phyloP scores from a whole-genome alignment of 2,113 vertebrate species.

The Lanius collurio region DNA sequence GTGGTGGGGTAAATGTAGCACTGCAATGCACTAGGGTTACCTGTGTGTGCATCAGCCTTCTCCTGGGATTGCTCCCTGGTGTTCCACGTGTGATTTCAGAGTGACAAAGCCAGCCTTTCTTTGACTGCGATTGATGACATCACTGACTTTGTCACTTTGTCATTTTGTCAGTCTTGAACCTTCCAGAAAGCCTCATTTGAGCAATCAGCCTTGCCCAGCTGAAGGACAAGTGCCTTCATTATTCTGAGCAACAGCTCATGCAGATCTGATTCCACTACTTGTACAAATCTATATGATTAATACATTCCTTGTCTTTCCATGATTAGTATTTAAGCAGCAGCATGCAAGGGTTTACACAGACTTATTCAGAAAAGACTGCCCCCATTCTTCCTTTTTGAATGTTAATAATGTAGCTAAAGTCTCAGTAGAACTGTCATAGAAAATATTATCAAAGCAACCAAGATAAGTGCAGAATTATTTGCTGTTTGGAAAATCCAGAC shows the following conservation, averaged over 20 bases:
- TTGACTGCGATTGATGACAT: neutral
- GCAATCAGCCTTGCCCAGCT: neutral
- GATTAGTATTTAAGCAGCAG: conserved; percentile 8
- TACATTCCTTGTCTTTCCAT: neutral
- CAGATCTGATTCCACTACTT: neutral
- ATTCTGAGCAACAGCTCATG: neutral
- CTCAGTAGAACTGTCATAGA: conserved; percentile 13
- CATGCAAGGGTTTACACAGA: neutral
- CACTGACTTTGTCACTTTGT: neutral
- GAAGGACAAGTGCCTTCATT: neutral
- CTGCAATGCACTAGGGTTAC: too few species aligned
- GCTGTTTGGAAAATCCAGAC: conserved; percentile 55
- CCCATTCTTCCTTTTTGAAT: conserved; percentile 19
- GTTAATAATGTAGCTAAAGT: neutral
- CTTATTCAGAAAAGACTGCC: neutral
- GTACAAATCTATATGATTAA: neutral
- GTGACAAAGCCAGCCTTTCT: neutral
- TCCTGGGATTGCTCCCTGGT: fast-evolving
- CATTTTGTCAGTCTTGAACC: too few species aligned
- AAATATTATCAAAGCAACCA: conserved; percentile 31
- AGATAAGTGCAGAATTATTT: conserved; percentile 49
- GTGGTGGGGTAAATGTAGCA: too few species aligned
- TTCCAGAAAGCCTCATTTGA: neutral
- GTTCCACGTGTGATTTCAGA: neutral
- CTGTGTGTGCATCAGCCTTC: neutral